Base-by-base conservation (phyloP, 2,888 invertebrate species). In the Phaonia tiefii region DNA sequence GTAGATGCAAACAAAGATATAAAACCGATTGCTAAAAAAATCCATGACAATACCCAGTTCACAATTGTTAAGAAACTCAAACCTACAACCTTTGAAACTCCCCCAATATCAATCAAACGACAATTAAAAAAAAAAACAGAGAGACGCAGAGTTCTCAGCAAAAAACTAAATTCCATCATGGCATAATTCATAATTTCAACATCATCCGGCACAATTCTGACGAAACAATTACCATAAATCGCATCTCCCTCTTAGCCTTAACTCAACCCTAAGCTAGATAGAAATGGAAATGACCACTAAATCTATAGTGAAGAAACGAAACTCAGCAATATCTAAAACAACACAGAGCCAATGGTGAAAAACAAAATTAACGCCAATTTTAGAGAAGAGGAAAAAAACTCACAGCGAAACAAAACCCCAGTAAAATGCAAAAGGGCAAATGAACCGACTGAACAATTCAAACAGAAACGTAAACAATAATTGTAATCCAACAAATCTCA, bases 171-270 rank as follows among this genome's bases (percentile, higher is more conserved):
- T 63, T 63, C 39, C 37, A 63, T 63, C 39, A 63, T 63, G 39
- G 63, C 11, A 63, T 63, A 63, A 74, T 74, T 74, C 70, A 71
- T 75, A 71, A 75, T 78, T 75, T 72, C 78, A 76, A 65, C 72
- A 78, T 71, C 69, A 71, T 75, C 78, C 22, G 71, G 75, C 22
- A 71, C 71, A 81, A 78, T 81, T 81, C 78, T 56, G 20, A 69
- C 56, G 75, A 81, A 81, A 78, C 81, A 75, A 81, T 81, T 81
- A 78, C 71, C 81, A 81, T 81, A 78, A 81, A 81, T 81, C 78
- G 78, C 74, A 37, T 42, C 56, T 22, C 54, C 25, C 20, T 13
- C 22, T 10, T 22, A 63, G 42, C 20, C 22, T 10, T 22, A 63
- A 20, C 17, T 20, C 71, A 70, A 75, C 46, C 42, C 20, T 60